Evolutionary conservation across 2,888 invertebrate genomes (phyloP).

Genomic region (Aphelenchoides bicaudatus): DNA sequence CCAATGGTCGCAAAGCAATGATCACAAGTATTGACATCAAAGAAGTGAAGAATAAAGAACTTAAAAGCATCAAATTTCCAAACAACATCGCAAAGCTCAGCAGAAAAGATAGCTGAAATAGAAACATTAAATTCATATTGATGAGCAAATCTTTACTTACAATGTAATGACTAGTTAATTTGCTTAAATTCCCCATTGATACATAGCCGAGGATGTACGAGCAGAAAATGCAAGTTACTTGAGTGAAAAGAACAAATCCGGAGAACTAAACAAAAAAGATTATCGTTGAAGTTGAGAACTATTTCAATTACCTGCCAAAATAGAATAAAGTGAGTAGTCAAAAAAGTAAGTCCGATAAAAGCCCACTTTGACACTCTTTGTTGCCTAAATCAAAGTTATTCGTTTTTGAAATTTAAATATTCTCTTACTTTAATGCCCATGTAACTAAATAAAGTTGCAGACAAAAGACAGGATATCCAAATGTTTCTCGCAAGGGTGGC

Average conservation of each 20-base stretch:
- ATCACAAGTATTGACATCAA: slow-evolving; percentile 39
- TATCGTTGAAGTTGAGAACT: not conserved
- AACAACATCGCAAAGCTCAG: slow-evolving; percentile 65
- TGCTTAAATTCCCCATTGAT: no score
- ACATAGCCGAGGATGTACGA: slow-evolving; percentile 67
- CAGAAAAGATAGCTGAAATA: slow-evolving; percentile 61
- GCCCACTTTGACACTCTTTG: not conserved
- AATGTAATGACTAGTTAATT: no score
- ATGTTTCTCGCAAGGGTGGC: slow-evolving; percentile 79
- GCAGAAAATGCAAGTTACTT: slow-evolving; percentile 72
- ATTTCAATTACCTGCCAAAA: slow-evolving; percentile 64
- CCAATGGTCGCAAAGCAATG: not conserved
- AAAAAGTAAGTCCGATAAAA: slow-evolving; percentile 50
- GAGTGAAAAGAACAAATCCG: slow-evolving; percentile 76
- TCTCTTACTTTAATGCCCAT: slow-evolving; percentile 62
- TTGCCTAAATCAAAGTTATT: slow-evolving; percentile 21
- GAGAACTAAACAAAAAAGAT: slow-evolving; percentile 72
- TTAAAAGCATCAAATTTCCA: slow-evolving; percentile 67
- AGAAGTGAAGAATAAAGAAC: slow-evolving; percentile 65
- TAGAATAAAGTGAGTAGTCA: slow-evolving; percentile 62
- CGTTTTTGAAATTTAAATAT: slow-evolving; percentile 17
- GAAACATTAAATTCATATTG: slow-evolving; percentile 1
- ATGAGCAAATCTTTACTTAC: no score
- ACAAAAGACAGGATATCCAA: slow-evolving; percentile 76
- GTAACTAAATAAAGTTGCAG: slow-evolving; percentile 73